These are phyloP conservation scores for Novumbra hubbsi DNA, from an alignment of 2,797 vertebrate species.

Conservation along the genomic window DNA sequence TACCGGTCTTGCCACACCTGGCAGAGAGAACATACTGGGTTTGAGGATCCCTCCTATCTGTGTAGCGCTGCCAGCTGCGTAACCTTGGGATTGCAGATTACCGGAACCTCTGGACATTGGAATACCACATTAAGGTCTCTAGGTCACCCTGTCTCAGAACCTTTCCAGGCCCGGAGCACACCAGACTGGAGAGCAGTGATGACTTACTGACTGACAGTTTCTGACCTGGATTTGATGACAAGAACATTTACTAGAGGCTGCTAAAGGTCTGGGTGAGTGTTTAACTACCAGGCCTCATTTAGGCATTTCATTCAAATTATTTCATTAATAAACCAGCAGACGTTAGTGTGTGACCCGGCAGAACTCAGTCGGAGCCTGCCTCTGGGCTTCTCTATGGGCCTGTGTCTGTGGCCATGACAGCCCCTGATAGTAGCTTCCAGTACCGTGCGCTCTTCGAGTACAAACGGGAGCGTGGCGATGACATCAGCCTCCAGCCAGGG, in stretches of 20 bases:
- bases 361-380: conserved; percentile 30
- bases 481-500: conserved; percentile 77
- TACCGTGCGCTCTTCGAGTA: conserved; percentile 81
- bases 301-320: not conserved
- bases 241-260: not conserved
- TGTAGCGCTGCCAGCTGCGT: conserved; percentile 41
- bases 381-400: not conserved
- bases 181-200: conserved; percentile 17
- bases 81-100: conserved; percentile 16
- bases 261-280: not conserved
- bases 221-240: not conserved
- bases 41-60: conserved; percentile 25
- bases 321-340: not conserved
- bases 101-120: not conserved
- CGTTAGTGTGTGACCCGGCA: conserved; percentile 25
- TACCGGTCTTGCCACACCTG: conserved; percentile 30
- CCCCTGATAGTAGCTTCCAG: conserved; percentile 76
- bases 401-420: conserved; percentile 59
- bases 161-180: conserved; percentile 27
- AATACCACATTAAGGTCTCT: not conserved
- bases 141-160: conserved; percentile 37
- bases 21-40: conserved; percentile 13
- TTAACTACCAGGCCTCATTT: not conserved
- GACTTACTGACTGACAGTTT: not conserved
- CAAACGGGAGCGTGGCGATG: conserved; percentile 74